These are phyloP conservation scores for Rhyacophila brunnea DNA, from an alignment of 1,140 invertebrate genomes.

Conservation along the genomic window DNA sequence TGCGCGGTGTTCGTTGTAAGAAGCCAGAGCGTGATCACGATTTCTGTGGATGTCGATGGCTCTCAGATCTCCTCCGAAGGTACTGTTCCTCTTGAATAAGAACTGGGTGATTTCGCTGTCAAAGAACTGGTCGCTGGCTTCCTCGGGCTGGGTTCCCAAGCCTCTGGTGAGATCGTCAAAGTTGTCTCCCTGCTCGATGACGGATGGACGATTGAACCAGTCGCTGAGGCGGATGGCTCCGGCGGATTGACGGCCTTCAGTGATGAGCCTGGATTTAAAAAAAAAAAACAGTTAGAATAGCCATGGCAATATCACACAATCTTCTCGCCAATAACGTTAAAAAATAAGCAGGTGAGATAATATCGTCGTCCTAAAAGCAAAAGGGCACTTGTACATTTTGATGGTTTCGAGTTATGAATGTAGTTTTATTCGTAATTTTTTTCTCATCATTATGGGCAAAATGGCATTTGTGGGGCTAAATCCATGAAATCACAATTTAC, in stretches of 20 bases:
- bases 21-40: slow-evolving; percentile 82
- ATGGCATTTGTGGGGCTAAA: no score
- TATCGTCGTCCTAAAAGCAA: no score
- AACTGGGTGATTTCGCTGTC: slow-evolving; percentile 77
- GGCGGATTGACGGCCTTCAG: slow-evolving; percentile 58
- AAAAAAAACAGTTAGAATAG: no score
- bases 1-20: slow-evolving; percentile 78
- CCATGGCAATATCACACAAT: no score
- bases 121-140: slow-evolving; percentile 69
- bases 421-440: no score
- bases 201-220: slow-evolving; percentile 70
- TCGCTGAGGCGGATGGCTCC: slow-evolving; percentile 70
- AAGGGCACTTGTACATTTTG: no score
- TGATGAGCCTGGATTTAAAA: slow-evolving; percentile 67
- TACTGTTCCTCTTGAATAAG: slow-evolving; percentile 67
- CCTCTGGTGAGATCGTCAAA: slow-evolving; percentile 73
- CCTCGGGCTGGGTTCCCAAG: slow-evolving; percentile 68
- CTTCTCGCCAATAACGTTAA: no score
- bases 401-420: no score
- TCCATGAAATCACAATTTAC: no score
- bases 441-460: no score
- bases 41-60: slow-evolving; percentile 86
- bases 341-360: no score
- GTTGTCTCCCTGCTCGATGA: slow-evolving; percentile 67
- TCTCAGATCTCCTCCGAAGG: slow-evolving; percentile 76